Conservation (phyloP, 2,797 vertebrate genomes). For the Sebastes oblongus region DNA sequence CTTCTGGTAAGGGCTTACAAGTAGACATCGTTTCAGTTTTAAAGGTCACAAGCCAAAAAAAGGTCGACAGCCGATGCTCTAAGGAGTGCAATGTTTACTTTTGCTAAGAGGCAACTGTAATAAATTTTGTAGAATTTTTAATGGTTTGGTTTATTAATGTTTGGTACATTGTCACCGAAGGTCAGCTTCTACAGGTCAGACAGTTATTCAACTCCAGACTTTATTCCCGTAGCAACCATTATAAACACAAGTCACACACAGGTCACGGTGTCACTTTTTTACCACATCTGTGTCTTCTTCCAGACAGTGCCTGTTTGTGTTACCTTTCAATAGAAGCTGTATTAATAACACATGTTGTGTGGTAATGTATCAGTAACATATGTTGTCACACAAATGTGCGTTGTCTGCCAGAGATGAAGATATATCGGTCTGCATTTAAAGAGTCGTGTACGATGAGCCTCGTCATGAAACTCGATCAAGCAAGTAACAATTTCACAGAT, state of each 20-base stretch:
- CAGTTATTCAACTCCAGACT: not conserved
- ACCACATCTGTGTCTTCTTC: slow-evolving; percentile 7
- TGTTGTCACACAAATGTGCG: slow-evolving; percentile 5
- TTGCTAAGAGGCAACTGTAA: not conserved
- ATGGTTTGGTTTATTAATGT: not conserved
- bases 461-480: not conserved
- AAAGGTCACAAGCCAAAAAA: not conserved
- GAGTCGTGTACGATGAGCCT: not conserved
- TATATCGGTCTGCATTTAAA: not conserved
- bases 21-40: not conserved
- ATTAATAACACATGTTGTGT: slow-evolving; percentile 32
- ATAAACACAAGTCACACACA: slow-evolving; percentile 7
- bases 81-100: not conserved
- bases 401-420: slow-evolving; percentile 4
- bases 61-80: not conserved
- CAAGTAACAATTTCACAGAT: not conserved
- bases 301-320: slow-evolving; percentile 3
- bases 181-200: not conserved
- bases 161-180: not conserved
- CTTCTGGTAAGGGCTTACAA: not conserved
- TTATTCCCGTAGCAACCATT: slow-evolving; percentile 6
- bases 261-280: not conserved
- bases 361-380: slow-evolving; percentile 1
- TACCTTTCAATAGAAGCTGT: slow-evolving; percentile 1
- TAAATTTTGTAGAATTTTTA: not conserved